Evolutionary conservation across 2,888 invertebrate genomes (phyloP), one percentile per base, ranked within the genome.

Genomic region (Ypsolopha sequella): DNA sequence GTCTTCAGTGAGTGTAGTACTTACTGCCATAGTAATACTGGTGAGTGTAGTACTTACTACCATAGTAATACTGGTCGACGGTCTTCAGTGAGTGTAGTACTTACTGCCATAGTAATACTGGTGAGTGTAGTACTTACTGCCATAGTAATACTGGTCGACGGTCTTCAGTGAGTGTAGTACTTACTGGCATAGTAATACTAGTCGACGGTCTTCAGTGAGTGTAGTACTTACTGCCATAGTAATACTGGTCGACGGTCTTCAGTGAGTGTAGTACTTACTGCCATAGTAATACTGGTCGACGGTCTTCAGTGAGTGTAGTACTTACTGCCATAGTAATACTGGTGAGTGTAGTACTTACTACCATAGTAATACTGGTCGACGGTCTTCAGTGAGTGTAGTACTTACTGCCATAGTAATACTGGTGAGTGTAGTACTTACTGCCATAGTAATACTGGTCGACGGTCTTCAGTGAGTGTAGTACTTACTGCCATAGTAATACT

Each of bases 211-310:
- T n/a, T n/a, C n/a, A n/a, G n/a, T n/a, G n/a, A n/a, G n/a, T 24
- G 24, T 3, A 4, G 24, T 24, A 24, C 24, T 24, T 24, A 24
- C 24, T 24, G 24, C n/a, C n/a, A n/a, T n/a, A n/a, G n/a, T n/a
- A n/a, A n/a, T n/a, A n/a, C n/a, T n/a, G n/a, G n/a, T n/a, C n/a
- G n/a, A n/a, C n/a, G n/a, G n/a, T n/a, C n/a, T n/a, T n/a, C n/a
- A n/a, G n/a, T n/a, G n/a, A n/a, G n/a, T n/a, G n/a, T n/a, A n/a
- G 14, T 41, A 88, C 88, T 89, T 70, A 91, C 93, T 91, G 59
- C 95, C 95, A 70, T 93, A 96, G 64, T 93, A 98, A 67, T 98
- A 98, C 70, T 97, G 95, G 68, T 98, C 97, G 0, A 96, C 93
- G 0, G 97, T 98, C 76, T 96, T 95, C 47, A 97, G 75, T n/a